Evolutionary conservation across 2,797 vertebrate species (phyloP), one percentile per base, ranked within the genome.

Genomic region (Catostomus latipinnis): DNA sequence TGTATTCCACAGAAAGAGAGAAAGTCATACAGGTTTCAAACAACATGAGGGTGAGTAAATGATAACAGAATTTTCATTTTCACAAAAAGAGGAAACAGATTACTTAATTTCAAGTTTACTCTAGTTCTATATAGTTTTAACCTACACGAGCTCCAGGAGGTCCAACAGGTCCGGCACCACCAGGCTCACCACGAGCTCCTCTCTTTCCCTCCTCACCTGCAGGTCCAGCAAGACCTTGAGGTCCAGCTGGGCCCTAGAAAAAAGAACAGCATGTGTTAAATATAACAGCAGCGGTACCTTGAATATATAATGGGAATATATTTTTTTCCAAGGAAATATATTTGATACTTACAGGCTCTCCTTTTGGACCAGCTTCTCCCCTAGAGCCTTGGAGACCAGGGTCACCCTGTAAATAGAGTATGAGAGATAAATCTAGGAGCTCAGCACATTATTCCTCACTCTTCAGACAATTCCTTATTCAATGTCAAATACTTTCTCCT

Each of bases 161-260:
- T 91, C 98, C 98, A 3, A 95, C 95, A 75, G 95, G 83, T 89
- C 98, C 98, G 75, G 89, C 87, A 16, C 95, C 95, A 85, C 97
- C 97, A 0, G 96, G 93, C 88, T 99, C 98, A 86, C 98, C 98
- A 50, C 97, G 96, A n/a, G 88, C 86, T 90, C 98, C 98, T 95
- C 97, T 95, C 93, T 99, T 99, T 87, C 98, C 98, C 88, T 99
- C 98, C 88, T 99, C 98, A 1, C 98, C 98, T 82, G 93, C 76
- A 1, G 95, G 92, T 68, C 97, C 97, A 8, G 95, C 82, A 72
- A 95, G 94, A 74, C 98, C 97, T 92, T 97, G 96, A 88, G 94
- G 43, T 90, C 97, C 98, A 89, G 80, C 83, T 0, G 96, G 93
- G 53, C 98, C 98, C 98, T 99, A 83, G 34, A 22, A n/a, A 61